These are phyloP conservation scores for Tethya wilhelma DNA, from an alignment of 37 sponge, comb jelly and placozoan species.

Conservation along the genomic window DNA sequence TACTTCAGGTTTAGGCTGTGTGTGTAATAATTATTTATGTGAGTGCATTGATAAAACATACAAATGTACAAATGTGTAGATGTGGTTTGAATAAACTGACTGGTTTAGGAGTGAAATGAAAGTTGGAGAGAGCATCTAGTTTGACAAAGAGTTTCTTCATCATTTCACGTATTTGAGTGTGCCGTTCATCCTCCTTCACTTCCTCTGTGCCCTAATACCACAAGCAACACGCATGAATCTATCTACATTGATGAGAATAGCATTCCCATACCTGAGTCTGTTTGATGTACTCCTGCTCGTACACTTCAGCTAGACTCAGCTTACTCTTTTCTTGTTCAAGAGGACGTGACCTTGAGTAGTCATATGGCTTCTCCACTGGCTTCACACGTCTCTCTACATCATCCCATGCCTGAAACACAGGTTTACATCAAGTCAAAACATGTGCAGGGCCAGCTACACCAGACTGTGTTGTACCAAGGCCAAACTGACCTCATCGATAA, in stretches of 20 bases:
- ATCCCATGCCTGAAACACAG: constrained; percentile 93
- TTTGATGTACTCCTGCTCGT: constrained; percentile 94
- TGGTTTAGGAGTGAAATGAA: constrained; percentile 94
- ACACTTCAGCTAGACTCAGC: constrained; percentile 91
- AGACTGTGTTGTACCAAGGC: no score
- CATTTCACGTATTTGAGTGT: constrained; percentile 66
- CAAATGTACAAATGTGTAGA: not conserved
- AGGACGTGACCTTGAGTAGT: constrained; percentile 73
- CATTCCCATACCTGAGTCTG: constrained; percentile 62
- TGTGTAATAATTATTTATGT: not conserved
- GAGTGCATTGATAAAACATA: not conserved
- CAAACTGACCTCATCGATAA: constrained; percentile 81
- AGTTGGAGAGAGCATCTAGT: constrained; percentile 97
- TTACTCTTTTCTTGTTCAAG: constrained; percentile 94
- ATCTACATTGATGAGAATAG: not conserved
- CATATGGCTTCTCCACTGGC: constrained; percentile 89
- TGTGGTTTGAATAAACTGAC: constrained; percentile 32
- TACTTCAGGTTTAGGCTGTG: constrained; percentile 71
- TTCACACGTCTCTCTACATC: constrained; percentile 92
- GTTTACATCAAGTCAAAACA: no score
- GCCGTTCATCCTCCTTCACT: constrained; percentile 63
- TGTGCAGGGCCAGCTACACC: no score
- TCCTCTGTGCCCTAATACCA: constrained; percentile 24
- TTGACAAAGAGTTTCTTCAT: constrained; percentile 85
- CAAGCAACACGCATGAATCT: not conserved